phyloP scores from a whole-genome alignment of 2,888 invertebrate species.

The Dione vanillae region DNA sequence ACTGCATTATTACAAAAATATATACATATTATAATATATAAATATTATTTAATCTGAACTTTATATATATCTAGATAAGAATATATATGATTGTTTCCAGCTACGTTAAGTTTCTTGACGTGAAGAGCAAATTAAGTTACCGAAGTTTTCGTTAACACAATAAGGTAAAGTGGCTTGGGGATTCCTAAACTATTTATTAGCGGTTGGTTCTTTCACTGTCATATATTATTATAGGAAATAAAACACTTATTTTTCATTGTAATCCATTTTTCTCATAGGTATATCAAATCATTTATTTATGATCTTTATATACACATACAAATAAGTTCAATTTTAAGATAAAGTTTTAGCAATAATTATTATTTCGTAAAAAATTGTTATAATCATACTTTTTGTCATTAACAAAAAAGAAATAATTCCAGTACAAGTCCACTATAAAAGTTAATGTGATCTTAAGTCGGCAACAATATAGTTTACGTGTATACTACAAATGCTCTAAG shows the following conservation, averaged over 20 bases:
- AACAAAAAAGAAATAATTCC: slow-evolving; percentile 15
- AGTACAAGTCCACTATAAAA: slow-evolving; percentile 27
- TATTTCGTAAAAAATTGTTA: not conserved
- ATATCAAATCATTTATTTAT: too few relatives aligned
- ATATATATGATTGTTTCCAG: too few relatives aligned
- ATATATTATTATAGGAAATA: too few relatives aligned
- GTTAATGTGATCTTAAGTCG: slow-evolving; percentile 33
- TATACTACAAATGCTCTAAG: not conserved
- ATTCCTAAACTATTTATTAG: not conserved
- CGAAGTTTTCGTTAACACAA: slow-evolving; percentile 10
- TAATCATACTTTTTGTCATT: not conserved
- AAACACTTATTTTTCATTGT: too few relatives aligned
- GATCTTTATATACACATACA: too few relatives aligned
- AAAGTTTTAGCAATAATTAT: too few relatives aligned
- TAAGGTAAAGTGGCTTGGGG: not conserved
- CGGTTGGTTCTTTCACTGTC: not conserved
- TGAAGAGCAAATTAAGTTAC: not conserved
- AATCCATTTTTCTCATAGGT: too few relatives aligned
- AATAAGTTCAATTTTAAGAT: too few relatives aligned
- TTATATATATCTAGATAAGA: too few relatives aligned
- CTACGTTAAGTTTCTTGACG: not conserved
- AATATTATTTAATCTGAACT: too few relatives aligned
- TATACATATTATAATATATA: too few relatives aligned
- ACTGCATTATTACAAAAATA: too few relatives aligned
- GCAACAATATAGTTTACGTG: slow-evolving; percentile 27